Evolutionary conservation across 2,797 vertebrate species (phyloP).

Genomic region (Sebastes matsubarae): DNA sequence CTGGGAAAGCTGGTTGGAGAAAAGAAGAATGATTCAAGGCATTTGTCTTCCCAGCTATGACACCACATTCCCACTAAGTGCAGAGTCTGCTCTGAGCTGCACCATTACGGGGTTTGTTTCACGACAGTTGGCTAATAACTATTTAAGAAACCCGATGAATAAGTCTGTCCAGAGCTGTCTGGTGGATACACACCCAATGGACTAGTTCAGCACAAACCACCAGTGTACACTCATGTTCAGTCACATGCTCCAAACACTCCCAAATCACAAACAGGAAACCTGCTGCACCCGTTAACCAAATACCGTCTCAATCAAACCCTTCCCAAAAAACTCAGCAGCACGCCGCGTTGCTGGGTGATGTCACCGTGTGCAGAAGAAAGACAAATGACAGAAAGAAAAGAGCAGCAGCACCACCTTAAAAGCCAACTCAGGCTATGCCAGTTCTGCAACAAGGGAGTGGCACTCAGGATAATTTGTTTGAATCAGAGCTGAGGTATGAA

Average conservation of each 20-base stretch:
- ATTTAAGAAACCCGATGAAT: background rate
- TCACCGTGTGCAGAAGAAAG: constrained; percentile 37
- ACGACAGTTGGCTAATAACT: background rate
- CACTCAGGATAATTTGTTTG: background rate
- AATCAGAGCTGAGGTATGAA: constrained; percentile 4
- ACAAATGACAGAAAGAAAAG: constrained; percentile 52
- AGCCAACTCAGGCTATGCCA: constrained; percentile 53
- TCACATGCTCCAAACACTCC: constrained; percentile 64
- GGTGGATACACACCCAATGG: constrained; percentile 38
- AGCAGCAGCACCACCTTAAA: constrained; percentile 56
- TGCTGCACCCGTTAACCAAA: constrained; percentile 70
- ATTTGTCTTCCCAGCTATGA: constrained; percentile 25
- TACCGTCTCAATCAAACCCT: constrained; percentile 42
- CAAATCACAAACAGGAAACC: constrained; percentile 51
- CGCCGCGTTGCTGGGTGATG: constrained; percentile 14
- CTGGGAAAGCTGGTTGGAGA: background rate
- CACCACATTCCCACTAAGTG: constrained; percentile 28
- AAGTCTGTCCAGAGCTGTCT: constrained; percentile 6
- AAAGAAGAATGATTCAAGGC: constrained; percentile 14
- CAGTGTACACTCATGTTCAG: constrained; percentile 20
- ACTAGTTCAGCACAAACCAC: constrained; percentile 15
- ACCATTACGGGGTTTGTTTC: constrained; percentile 23
- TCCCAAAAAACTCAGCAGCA: constrained; percentile 32
- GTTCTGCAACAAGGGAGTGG: constrained; percentile 63
- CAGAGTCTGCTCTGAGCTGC: background rate